Base-by-base conservation (phyloP, 35 echinoderm and acorn worm species). In the Heliocidaris erythrogramma region DNA sequence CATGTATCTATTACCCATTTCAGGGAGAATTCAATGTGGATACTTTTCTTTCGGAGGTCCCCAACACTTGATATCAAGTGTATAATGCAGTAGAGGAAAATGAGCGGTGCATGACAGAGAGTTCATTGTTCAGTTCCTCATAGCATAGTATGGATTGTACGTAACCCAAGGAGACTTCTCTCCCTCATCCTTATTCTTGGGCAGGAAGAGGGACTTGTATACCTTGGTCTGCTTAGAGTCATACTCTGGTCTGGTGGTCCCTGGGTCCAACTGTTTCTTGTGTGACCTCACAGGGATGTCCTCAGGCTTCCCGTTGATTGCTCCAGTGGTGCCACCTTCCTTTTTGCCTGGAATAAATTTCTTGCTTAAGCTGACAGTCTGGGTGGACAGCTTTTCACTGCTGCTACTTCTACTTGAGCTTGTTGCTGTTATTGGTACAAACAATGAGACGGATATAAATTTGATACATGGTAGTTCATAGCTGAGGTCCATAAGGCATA, bases 71-170 rank as follows among this genome's bases (percentile, higher is more conserved):
- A 8, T 52, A 52, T 13, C 49, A 0, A 0, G 49, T 10, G 49
- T 52, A 52, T 8, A 52, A 52, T 52, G 12, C 8, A 52, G 12
- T 52, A 56, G 11, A 56, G 14, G 2, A 13, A 56, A 13, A 56
- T 56, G 52, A 56, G 86, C 12, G 86, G n/a, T 30, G 42, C 12
- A 88, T 88, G 30, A 30, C 24, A 30, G 27, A 30, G 9, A 30
- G 12, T 52, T 5, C 49, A 13, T 13, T 52, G 8, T 69, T 93
- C 90, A 95, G 59, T 95, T 95, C 13, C 95, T 96, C 97, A 97
- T 97, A 27, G 97, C 97, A 91, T 96, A 97, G 59, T 97, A 97
- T 13, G 97, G 97, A 94, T 97, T 97, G 86, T 97, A 97, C 16
- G 97, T 97, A 13, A 97, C 97, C 97, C 97, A 97, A 7, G 94